Conservation (phyloP, 2,797 vertebrate genomes). For the Diglossa cyanea region DNA sequence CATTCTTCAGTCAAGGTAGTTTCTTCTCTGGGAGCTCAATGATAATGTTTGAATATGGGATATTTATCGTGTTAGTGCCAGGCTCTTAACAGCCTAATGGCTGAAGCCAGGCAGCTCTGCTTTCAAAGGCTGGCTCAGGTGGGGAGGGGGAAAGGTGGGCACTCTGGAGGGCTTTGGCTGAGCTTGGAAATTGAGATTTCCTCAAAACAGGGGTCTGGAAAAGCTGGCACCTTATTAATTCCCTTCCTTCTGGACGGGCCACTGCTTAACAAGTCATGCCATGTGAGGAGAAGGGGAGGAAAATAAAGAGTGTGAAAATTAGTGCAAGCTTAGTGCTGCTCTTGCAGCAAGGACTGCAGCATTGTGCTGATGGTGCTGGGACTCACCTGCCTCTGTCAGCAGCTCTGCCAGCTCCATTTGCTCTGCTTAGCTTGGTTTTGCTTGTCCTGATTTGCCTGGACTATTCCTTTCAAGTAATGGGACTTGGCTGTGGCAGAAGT, state of each 20-base stretch:
- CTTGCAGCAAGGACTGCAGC: neutral
- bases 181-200: neutral
- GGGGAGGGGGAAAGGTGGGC: neutral
- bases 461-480: neutral
- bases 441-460: neutral
- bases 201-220: neutral
- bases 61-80: constrained; percentile 12
- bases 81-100: neutral
- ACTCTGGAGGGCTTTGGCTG: neutral
- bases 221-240: neutral
- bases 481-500: neutral
- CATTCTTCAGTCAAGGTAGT: constrained; percentile 28
- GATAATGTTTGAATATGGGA: neutral
- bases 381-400: constrained; percentile 23
- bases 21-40: neutral
- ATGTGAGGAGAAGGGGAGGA: rapidly evolving
- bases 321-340: neutral
- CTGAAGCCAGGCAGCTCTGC: neutral
- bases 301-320: neutral
- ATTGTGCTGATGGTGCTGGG: neutral
- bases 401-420: constrained; percentile 10
- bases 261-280: neutral
- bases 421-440: neutral
- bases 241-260: neutral
- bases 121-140: neutral